Conservation (phyloP, 2,113 vertebrate species). For the Paramisgurnus dabryanus region DNA sequence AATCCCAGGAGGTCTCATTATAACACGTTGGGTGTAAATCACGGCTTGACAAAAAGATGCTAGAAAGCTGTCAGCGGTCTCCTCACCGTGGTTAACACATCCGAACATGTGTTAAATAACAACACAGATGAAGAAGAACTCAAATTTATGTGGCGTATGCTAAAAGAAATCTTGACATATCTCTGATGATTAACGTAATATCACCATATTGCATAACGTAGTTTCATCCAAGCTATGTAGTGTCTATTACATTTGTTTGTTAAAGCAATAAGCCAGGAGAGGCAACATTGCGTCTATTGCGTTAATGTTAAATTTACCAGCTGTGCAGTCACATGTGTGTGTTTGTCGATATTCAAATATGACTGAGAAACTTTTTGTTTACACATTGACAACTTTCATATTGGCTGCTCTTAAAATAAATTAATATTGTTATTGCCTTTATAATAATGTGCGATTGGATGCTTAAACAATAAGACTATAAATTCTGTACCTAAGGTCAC, state of each 20-base stretch:
- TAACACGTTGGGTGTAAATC: constrained; percentile 6
- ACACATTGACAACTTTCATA: no score
- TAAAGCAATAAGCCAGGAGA: no score
- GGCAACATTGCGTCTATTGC: no score
- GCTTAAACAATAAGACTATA: background rate
- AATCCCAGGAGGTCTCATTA: constrained; percentile 10
- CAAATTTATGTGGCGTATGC: background rate
- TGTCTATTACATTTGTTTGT: no score
- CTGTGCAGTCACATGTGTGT: no score
- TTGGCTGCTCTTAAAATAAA: no score
- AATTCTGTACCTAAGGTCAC: background rate
- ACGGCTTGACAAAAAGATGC: constrained; percentile 26
- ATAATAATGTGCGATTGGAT: background rate
- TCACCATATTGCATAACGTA: no score
- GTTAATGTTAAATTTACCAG: no score
- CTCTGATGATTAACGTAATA: background rate
- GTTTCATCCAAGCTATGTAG: no score
- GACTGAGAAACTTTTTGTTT: no score
- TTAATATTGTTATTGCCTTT: background rate
- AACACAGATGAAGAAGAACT: background rate
- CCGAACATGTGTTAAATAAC: constrained; percentile 18
- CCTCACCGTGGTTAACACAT: constrained; percentile 7
- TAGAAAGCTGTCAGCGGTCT: constrained; percentile 15
- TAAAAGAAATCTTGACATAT: background rate
- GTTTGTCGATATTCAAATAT: no score